Percentiles rank a stretch among this genome's conserved stretches.
Conservation (phyloP, 1,140 invertebrate genomes). For the Pachypsylla venusta region DNA sequence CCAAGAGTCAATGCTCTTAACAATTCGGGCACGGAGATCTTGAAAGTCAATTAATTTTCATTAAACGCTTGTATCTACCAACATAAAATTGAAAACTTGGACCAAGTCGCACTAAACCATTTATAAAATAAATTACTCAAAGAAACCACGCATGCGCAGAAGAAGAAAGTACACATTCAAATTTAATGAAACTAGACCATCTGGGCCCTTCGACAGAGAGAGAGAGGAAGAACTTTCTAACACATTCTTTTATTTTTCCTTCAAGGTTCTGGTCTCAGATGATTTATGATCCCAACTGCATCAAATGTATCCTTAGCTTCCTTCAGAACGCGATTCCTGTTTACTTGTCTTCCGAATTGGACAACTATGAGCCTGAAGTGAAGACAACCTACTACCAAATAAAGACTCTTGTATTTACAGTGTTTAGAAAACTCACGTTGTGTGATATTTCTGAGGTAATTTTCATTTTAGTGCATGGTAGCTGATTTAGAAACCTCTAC, state of each 20-base stretch:
- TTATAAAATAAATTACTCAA: background rate
- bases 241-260: background rate
- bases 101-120: background rate
- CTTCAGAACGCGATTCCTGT: slow-evolving; percentile 1
- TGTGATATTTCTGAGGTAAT: background rate
- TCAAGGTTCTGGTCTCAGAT: slow-evolving; percentile 4
- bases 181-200: too few relatives aligned
- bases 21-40: too few relatives aligned
- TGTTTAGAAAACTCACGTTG: background rate
- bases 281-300: background rate
- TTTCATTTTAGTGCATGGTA: too few relatives aligned
- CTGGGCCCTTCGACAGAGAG: too few relatives aligned
- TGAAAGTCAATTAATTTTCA: too few relatives aligned
- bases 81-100: background rate
- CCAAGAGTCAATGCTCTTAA: too few relatives aligned
- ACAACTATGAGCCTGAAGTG: background rate
- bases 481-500: too few relatives aligned
- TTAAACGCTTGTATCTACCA: too few relatives aligned
- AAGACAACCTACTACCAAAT: background rate
- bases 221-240: background rate
- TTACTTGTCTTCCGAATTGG: background rate
- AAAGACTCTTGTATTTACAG: background rate
- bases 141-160: too few relatives aligned
- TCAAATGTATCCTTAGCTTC: background rate
- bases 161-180: too few relatives aligned